These are phyloP conservation scores for Gobio occitaniae DNA, from an alignment of 2,797 vertebrate genomes.

Conservation along the genomic window DNA sequence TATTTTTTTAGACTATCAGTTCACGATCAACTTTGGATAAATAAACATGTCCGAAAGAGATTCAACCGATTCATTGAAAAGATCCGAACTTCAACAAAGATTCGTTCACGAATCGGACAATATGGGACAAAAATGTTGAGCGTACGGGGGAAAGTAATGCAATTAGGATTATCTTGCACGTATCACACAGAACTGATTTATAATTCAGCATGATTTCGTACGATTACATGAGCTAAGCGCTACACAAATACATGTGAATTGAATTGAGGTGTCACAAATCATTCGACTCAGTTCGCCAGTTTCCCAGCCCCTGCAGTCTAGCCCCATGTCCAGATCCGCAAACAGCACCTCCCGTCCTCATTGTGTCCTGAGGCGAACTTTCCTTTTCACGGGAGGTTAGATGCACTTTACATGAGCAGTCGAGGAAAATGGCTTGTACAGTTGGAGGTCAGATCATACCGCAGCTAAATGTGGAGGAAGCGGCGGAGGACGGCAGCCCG, in stretches of 20 bases:
- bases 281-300: constrained; percentile 4
- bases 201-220: background rate
- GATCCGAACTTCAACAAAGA: background rate
- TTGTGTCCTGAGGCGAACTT: background rate
- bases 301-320: constrained; percentile 25
- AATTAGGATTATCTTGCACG: background rate
- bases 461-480: constrained; percentile 62
- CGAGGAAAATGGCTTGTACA: constrained; percentile 57
- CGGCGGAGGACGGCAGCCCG: constrained; percentile 55
- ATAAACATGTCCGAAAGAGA: background rate
- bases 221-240: background rate
- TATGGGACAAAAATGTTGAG: background rate
- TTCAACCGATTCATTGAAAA: background rate
- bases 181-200: background rate
- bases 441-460: constrained; percentile 58
- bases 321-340: constrained; percentile 11
- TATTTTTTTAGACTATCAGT: background rate
- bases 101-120: background rate
- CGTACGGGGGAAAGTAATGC: background rate
- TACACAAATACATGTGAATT: no score
- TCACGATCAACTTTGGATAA: background rate
- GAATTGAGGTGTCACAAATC: background rate
- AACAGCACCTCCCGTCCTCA: constrained; percentile 2
- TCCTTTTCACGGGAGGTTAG: background rate
- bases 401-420: background rate